phyloP scores from a whole-genome alignment of 2,888 invertebrate genomes.

The Synergus itoensis region DNA sequence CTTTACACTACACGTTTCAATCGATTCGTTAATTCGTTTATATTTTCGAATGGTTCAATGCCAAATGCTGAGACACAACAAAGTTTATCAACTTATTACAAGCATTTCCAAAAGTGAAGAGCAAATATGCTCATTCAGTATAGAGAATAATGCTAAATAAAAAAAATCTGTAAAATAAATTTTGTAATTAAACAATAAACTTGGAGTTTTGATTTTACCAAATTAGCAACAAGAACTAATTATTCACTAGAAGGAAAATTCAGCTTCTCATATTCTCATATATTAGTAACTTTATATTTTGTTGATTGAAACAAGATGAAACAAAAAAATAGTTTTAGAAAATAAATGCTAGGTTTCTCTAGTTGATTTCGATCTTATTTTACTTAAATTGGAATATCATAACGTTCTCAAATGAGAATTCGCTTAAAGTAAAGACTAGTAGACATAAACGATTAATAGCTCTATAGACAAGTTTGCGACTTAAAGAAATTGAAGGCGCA shows the following conservation, averaged over 20 bases:
- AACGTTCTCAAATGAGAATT: not conserved
- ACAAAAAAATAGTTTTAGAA: not conserved
- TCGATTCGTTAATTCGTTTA: not conserved
- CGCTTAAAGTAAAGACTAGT: not conserved
- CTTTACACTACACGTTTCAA: not conserved
- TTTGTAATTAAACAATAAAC: not conserved
- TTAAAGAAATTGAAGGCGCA: conserved; percentile 65
- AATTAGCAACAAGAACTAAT: not conserved
- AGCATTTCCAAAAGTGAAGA: not conserved
- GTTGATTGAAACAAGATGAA: not conserved
- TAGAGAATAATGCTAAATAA: not conserved
- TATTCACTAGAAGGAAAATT: not conserved
- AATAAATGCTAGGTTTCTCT: not conserved
- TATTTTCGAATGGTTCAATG: not conserved
- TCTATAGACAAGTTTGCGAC: conserved; percentile 65
- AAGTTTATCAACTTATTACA: not conserved
- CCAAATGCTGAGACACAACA: conserved; percentile 4
- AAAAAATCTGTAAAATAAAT: not conserved
- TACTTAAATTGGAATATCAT: not conserved
- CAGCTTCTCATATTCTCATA: not conserved
- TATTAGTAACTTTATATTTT: not conserved
- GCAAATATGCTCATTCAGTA: not conserved
- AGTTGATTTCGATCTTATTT: not conserved
- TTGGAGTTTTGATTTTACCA: not conserved
- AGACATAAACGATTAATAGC: not conserved